Evolutionary conservation across 1,140 invertebrate genomes (phyloP), one percentile per base, ranked within the genome.

Genomic region (Pachypsylla venusta): DNA sequence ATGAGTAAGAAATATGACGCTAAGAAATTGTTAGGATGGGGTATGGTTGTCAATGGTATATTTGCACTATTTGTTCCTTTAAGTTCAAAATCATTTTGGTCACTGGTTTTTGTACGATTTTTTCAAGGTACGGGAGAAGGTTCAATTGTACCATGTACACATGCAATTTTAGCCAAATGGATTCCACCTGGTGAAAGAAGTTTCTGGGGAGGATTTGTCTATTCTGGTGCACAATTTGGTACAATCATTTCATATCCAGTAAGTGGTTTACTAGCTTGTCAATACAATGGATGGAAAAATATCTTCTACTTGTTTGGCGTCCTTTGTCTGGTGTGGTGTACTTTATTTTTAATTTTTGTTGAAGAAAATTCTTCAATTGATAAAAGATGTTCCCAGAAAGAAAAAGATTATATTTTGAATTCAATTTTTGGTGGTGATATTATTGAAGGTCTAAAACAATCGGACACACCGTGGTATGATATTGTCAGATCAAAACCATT

Each of bases 1-100:
- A 48, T 79, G 2, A 70, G 77, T 0, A 77, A 78, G 62, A 69
- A 69, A 42, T 75, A 75, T 40, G 78, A 79, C 4, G 75, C 76
- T 1, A 80, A 80, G 63, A 69, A 72, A n/a, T 69, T 81, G 1
- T 67, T 83, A 25, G 71, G 75, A 12, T 58, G 69, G 0, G 65
- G 72, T 0, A 64, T 76, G 20, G 54, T 77, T 0, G 57, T 72
- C 0, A 77, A 73, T 14, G 73, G 75, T 1, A 35, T 79, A 10
- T 67, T 81, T 67, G 74, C 73, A 60, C 69, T 73, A 62, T 63
- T 70, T 35, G 70, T 66, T 59, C 75, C 73, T n/a, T 67, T 60
- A 2, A 64, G 73, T 1, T 70, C 67, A 67, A 66, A 69, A 68
- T 66, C 53, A 19, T 24, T 53, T 14, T 64, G 60, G 25, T 62